Conservation (phyloP, 2,113 vertebrate species). For the Potamarius usumacintae region DNA sequence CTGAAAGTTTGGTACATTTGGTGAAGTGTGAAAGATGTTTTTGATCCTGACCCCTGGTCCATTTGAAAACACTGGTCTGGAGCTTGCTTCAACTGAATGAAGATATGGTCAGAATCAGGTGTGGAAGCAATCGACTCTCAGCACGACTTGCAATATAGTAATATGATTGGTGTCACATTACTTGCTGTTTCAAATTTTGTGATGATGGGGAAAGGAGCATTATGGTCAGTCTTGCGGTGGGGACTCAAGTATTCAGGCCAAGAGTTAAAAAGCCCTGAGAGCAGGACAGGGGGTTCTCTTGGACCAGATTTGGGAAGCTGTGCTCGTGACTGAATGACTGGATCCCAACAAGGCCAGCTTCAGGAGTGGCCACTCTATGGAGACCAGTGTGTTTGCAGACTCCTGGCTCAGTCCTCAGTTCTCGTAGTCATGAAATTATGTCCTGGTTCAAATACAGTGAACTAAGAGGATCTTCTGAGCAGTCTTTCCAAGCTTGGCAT, state of each 20-base stretch:
- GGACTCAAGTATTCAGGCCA: not conserved
- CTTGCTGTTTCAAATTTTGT: not conserved
- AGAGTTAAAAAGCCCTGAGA: not conserved
- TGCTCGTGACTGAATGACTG: not conserved
- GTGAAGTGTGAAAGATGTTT: not conserved
- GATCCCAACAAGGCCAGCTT: not conserved
- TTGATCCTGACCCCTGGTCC: not conserved
- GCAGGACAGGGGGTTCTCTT: not conserved
- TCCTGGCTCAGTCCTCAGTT: not conserved
- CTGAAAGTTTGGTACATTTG: not conserved
- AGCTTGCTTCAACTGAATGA: not conserved
- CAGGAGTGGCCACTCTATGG: not conserved
- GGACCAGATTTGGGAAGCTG: not conserved
- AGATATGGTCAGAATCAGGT: not conserved
- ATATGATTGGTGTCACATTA: not conserved
- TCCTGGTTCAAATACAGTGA: not conserved
- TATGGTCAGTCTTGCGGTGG: not conserved
- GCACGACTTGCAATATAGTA: not conserved
- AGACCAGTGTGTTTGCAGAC: not conserved
- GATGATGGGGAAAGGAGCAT: not conserved
- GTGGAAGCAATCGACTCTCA: not conserved
- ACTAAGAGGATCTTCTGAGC: not conserved
- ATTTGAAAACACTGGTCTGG: not conserved
- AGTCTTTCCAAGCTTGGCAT: not conserved
- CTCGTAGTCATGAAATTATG: not conserved